Evolutionary conservation across 2,888 invertebrate species (phyloP), one percentile per base, ranked within the genome.

Genomic region (Andrena camellia): DNA sequence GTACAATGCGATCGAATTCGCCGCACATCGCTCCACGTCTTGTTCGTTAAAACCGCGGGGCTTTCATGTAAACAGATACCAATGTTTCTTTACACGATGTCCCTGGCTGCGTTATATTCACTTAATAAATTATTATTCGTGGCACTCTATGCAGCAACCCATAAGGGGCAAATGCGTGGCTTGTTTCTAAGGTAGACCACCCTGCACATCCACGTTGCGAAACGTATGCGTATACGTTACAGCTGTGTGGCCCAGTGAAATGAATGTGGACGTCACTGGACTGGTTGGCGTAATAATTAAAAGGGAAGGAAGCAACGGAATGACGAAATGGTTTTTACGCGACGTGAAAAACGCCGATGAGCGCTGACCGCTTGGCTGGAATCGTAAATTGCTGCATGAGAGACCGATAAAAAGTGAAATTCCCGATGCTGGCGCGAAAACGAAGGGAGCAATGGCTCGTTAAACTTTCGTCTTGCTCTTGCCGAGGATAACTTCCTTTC

Each of bases 401-500:
- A 54, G 42, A n/a, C 50, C 59, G 48, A 57, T 73, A 71, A 74
- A 76, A 83, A 75, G 63, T 59, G 76, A 79, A 80, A 83, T 84
- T 73, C 76, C 26, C 76, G 66, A 62, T 73, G 68, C 60, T 62
- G 73, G 74, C 80, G 80, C 60, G 87, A 85, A 83, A 83, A 73
- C 78, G 78, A 72, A 82, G 74, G 71, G 50, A 71, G 85, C 82
- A 73, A 78, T 76, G 75, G 80, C 72, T 87, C 87, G 87, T 86
- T 83, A 86, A 86, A 86, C 85, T 86, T 86, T 80, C 69, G 80
- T 68, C 79, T 79, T 72, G 78, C 67, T 78, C 66, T 31, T 62
- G 20, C 64, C 72, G 59, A 33, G 75, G 78, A 73, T 81, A 88
- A 83, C 79, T 90, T 89, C 79, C 86, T 86, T 85, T 81, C 84